Base-by-base conservation (phyloP, 2,113 vertebrate genomes). In the Argyrosomus japonicus region DNA sequence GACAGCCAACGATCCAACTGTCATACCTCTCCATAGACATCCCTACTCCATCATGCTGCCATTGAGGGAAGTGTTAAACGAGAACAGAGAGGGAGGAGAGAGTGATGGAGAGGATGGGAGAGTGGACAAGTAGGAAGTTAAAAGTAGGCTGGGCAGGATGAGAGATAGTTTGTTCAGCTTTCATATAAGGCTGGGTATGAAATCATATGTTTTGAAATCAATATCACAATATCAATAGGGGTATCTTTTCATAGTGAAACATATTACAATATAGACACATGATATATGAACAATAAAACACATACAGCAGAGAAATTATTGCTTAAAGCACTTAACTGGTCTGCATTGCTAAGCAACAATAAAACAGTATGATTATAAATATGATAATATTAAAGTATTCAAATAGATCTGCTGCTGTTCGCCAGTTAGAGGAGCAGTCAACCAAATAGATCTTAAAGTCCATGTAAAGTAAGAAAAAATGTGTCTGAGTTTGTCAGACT, bases 1-100 rank as follows among this genome's bases (percentile, higher is more conserved):
- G 92, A 92, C 92, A 92, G 92, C 77, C 92, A 90, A 83, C 92
- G 87, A 92, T 93, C 87, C 83, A 68, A 54, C 86, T 90, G 92
- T 94, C 92, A 91, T 85, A 84, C 65, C 79, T 77, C 87, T 88
- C 77, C 57, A 81, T 3, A 75, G 86, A 87, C 87, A 87, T 76
- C 71, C 51, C 81, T 48, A 79, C 88, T 93, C 89, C 90, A 93
- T 93, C 90, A 92, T 85, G 63, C 85, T 88, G 87, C 88, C 83
- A 75, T 21, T 19, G 69, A 82, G 68, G n/a, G 72, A 57, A 72
- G 75, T 23, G 74, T 57, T 56, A 32, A 69, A 76, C 64, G 51
- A 81, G 36, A 73, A 43, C 1, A 5, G 32, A 65, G 25, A 45
- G 62, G 48, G 48, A 64, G 72, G 45, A 45, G 27, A 56, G 36